Base-by-base conservation (phyloP, 2,113 vertebrate genomes). In the Oreotrochilus melanogaster region DNA sequence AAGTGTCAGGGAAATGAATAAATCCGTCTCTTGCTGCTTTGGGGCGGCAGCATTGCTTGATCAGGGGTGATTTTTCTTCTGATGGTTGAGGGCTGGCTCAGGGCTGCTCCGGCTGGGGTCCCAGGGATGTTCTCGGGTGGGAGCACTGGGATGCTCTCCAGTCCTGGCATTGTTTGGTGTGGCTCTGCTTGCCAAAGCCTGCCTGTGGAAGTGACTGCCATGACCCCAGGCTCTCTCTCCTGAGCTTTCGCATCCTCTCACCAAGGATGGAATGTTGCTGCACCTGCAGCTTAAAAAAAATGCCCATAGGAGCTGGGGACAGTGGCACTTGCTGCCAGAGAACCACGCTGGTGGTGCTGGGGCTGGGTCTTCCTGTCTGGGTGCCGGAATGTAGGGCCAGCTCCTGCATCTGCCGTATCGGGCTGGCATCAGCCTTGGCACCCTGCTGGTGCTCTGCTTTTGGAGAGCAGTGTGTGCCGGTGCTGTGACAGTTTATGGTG, bases 1-100 rank as follows among this genome's bases (percentile, higher is more conserved):
- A 98, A 98, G 97, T 85, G 97, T 98, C 98, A 98, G 97, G 82
- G 93, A 96, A 97, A 97, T 98, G 96, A 98, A 98, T 97, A 97
- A 93, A 92, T 92, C 96, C 89, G 43, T 96, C 90, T 91, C 91
- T 91, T 51, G 60, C 70, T 43, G 56, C 75, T 92, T 93, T 42
- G 82, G 88, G 90, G 89, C 11, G 14, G 82, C 25, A 3, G 93
- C 61, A 66, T 91, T 87, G 95, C 95, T 98, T 95, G 96, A 96
- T 91, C 90, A 27, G 79, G 93, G 93, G 79, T 47, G 89, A 94
- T 97, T 98, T 97, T 95, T 94, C 92, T 97, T 96, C 85, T 43
- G 11, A 3, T 22, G 86, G 72, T 87, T 75, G 65, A 76, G 83
- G 45, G 62, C 75, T 83, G 84, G 75, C 87, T 79, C 6, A 1